Evolutionary conservation across 2,888 invertebrate genomes (phyloP), one percentile per base, ranked within the genome.

Genomic region (Creontiades dilutus): DNA sequence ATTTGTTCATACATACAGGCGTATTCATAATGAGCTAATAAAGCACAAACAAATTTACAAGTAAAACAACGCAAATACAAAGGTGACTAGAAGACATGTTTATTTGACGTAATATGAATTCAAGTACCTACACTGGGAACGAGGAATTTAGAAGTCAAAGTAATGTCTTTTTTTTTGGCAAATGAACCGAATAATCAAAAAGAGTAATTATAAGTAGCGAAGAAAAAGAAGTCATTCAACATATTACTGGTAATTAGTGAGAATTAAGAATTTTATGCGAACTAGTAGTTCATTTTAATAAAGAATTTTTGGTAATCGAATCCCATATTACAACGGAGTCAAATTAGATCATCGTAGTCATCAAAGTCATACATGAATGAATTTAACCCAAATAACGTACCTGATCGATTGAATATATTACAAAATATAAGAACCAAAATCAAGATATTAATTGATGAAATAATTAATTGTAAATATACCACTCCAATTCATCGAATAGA

Each of bases 1-100:
- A 86, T 86, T 86, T 86, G 46, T 85, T 86, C 75, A 86, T 86
- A 86, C 86, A 86, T 86, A 86, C 86, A 86, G 47, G 86, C 75
- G 86, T 86, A 86, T 68, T 68, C 16, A 75, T 86, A 75, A 75
- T 47, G 86, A 55, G 86, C 86, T 86, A 86, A 75, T 47, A 27
- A 86, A 86, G 86, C 86, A 75, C 75, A 75, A 86, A 7, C 12
- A 86, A 86, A 75, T 48, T 28, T 82, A 52, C 52, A 52, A 28
- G 46, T 52, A 46, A 23, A 47, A 68, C 48, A 75, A 27, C 23
- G 47, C n/a, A 61, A 61, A 85, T 55, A 85, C 85, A 61, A 75
- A 82, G 7, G 28, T 68, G 86, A 86, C 86, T 68, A 86, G 68
- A 86, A 86, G 47, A 81, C 48, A 81, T 81, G 52, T 52, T 52